phyloP scores from a whole-genome alignment of 2,888 invertebrate genomes.

The Cepaea hortensis region DNA sequence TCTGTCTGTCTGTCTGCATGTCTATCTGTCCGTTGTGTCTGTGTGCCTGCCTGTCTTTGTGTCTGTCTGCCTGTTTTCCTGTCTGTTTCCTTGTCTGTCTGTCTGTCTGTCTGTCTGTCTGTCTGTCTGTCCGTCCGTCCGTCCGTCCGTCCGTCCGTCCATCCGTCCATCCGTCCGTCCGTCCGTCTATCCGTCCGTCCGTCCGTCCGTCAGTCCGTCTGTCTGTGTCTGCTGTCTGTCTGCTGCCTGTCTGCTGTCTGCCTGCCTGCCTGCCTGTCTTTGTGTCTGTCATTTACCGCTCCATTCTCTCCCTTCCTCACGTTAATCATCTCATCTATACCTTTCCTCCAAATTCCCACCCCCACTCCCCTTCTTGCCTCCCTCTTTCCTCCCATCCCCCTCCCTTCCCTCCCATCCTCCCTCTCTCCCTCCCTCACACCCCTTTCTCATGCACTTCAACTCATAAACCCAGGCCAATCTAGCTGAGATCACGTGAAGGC shows the following conservation, averaged over 20 bases:
- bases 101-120: background rate
- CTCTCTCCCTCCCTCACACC: background rate
- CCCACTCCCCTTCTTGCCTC: background rate
- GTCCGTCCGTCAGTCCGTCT: no score
- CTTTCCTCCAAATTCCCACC: background rate
- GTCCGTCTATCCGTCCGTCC: no score
- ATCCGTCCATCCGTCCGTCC: no score
- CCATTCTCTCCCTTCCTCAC: background rate
- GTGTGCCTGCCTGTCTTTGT: no score
- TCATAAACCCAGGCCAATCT: background rate
- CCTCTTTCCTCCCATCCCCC: background rate
- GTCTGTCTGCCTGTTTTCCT: no score
- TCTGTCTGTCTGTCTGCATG: no score
- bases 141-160: background rate
- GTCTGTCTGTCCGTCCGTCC: background rate
- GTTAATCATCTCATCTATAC: no score
- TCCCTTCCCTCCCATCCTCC: background rate
- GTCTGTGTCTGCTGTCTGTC: no score
- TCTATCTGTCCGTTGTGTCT: no score
- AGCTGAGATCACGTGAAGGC: no score
- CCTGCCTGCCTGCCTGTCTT: background rate
- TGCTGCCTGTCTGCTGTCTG: no score
- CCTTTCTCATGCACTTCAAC: background rate
- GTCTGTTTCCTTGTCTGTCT: background rate
- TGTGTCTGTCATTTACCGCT: background rate